phyloP scores from a whole-genome alignment of 1,140 invertebrate genomes.

The Drosophila tani region DNA sequence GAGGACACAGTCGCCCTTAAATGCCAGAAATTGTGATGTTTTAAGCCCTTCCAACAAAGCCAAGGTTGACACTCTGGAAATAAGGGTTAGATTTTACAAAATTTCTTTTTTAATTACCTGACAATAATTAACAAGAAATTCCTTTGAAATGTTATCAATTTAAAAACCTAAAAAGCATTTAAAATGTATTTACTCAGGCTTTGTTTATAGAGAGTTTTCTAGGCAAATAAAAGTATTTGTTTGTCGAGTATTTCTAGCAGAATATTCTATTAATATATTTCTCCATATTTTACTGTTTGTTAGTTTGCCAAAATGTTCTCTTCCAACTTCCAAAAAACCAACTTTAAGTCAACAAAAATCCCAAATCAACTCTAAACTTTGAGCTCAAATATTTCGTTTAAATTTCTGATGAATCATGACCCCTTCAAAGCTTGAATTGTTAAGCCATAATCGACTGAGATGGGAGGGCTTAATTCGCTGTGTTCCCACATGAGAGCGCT shows the following conservation, averaged over 20 bases:
- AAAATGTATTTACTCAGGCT: not conserved
- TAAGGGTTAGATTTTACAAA: not conserved
- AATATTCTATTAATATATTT: not conserved
- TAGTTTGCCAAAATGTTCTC: too few relatives aligned
- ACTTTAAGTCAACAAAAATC: not conserved
- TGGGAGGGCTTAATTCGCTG: conserved; percentile 1
- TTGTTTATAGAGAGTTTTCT: not conserved
- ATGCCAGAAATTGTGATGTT: not conserved
- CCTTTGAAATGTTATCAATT: not conserved
- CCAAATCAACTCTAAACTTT: not conserved
- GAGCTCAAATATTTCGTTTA: not conserved
- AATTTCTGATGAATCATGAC: not conserved
- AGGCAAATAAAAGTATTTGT: not conserved
- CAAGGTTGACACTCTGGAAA: conserved; percentile 11
- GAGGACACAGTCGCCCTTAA: conserved; percentile 30
- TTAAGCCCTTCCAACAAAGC: conserved; percentile 2
- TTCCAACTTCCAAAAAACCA: not conserved
- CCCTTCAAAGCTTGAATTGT: not conserved
- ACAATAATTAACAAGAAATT: not conserved
- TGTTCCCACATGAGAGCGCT: conserved; percentile 19
- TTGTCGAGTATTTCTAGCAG: too few relatives aligned
- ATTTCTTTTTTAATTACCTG: not conserved
- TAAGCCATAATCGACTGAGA: conserved; percentile 18
- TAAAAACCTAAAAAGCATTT: not conserved
- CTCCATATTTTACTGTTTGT: too few relatives aligned